Evolutionary conservation across 2,113 vertebrate species (phyloP).

Genomic region (Eptesicus fuscus): DNA sequence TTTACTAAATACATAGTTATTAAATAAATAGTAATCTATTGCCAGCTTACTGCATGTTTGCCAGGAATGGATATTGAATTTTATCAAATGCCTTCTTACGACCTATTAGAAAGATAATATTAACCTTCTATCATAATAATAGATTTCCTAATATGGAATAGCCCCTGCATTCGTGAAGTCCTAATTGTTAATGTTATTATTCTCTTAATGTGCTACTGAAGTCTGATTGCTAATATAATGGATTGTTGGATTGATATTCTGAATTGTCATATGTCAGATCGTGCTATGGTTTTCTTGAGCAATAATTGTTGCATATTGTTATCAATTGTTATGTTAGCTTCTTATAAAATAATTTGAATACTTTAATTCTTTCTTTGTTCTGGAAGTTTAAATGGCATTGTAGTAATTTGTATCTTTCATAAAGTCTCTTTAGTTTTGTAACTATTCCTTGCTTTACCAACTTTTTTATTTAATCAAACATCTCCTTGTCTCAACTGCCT

Average conservation of each 20-base stretch:
- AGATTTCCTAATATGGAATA: neutral
- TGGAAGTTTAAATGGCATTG: neutral
- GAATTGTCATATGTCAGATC: neutral
- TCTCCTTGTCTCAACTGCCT: neutral
- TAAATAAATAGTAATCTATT: neutral
- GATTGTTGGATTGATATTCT: neutral
- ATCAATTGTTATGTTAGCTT: neutral
- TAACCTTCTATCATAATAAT: neutral
- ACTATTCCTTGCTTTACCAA: neutral
- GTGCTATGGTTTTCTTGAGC: neutral
- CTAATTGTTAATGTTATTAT: neutral
- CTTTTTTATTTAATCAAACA: neutral
- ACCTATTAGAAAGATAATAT: neutral
- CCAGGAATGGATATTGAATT: neutral
- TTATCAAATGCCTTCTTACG: neutral
- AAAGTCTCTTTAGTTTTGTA: neutral
- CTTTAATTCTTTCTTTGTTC: neutral
- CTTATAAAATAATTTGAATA: neutral
- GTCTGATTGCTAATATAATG: neutral
- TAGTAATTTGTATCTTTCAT: neutral
- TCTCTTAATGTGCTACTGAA: neutral
- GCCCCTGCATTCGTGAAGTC: neutral
- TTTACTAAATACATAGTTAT: no score
- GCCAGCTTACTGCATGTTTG: neutral
- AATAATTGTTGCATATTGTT: neutral